These are phyloP conservation scores for Dromius quadrimaculatus DNA, from an alignment of 2,888 invertebrate species.

Conservation along the genomic window DNA sequence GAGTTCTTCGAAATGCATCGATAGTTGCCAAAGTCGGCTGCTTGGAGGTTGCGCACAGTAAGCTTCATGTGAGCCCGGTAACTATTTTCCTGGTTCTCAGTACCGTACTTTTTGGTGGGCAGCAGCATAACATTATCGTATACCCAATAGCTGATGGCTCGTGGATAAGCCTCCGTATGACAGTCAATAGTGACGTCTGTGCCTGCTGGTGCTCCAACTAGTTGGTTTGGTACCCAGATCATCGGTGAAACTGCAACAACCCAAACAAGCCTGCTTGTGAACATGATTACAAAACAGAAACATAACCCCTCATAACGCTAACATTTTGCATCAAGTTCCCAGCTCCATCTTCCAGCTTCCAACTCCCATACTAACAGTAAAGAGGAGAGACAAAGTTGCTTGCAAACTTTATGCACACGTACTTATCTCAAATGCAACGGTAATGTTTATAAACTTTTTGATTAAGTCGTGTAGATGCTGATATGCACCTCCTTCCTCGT, in stretches of 20 bases:
- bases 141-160: conserved; percentile 94
- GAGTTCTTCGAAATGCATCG: conserved; percentile 95
- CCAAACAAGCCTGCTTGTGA: neutral
- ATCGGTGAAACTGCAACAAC: conserved; percentile 84
- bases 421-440: conserved; percentile 46
- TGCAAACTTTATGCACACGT: conserved; percentile 42
- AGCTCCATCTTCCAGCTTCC: neutral
- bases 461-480: conserved; percentile 45
- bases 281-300: neutral
- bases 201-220: conserved; percentile 90
- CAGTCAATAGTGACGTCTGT: conserved; percentile 94
- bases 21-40: conserved; percentile 90
- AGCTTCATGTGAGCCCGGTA: conserved; percentile 92
- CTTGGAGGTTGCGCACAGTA: conserved; percentile 85
- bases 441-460: conserved; percentile 45
- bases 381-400: conserved; percentile 1
- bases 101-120: conserved; percentile 88
- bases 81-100: conserved; percentile 85
- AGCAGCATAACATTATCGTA: conserved; percentile 91
- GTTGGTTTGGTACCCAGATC: conserved; percentile 95
- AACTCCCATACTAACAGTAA: too few species aligned
- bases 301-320: neutral
- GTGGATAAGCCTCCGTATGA: conserved; percentile 91
- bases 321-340: neutral
- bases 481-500: conserved; percentile 18